Conservation (phyloP, 2,797 vertebrate species). For the Hylomyscus alleni region DNA sequence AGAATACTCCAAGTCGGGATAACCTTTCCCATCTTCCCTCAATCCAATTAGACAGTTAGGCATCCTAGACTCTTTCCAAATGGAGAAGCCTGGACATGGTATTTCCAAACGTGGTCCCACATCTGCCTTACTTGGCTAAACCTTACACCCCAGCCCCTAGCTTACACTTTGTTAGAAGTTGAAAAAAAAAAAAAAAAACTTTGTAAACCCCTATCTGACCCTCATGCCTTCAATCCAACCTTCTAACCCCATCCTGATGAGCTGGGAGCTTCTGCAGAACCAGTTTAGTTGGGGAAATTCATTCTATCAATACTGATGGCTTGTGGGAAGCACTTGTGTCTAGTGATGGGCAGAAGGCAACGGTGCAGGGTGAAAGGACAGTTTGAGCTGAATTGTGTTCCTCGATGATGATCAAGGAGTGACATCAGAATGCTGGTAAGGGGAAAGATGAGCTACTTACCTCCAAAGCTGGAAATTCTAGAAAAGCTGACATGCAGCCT, state of each 20-base stretch:
- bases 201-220: not conserved
- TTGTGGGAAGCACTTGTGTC: conserved; percentile 37
- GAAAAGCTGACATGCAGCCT: not conserved
- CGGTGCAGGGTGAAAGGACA: conserved; percentile 26
- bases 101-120: conserved; percentile 18
- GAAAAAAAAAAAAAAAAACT: not conserved
- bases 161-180: not conserved
- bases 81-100: not conserved
- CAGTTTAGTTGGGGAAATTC: conserved; percentile 56
- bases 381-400: conserved; percentile 50
- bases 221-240: not conserved
- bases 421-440: conserved; percentile 48
- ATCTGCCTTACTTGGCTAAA: not conserved
- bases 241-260: not conserved
- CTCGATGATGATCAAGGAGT: conserved; percentile 15
- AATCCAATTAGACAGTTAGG: not conserved
- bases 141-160: not conserved
- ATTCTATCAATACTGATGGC: not conserved
- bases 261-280: conserved; percentile 38
- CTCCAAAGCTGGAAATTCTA: conserved; percentile 36
- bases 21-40: not conserved
- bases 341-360: conserved; percentile 16
- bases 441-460: not conserved
- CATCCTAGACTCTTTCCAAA: not conserved
- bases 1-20: conserved; percentile 2